These are phyloP conservation scores for Tetragnatha versicolor DNA, from an alignment of 1,140 invertebrate species.

Conservation along the genomic window DNA sequence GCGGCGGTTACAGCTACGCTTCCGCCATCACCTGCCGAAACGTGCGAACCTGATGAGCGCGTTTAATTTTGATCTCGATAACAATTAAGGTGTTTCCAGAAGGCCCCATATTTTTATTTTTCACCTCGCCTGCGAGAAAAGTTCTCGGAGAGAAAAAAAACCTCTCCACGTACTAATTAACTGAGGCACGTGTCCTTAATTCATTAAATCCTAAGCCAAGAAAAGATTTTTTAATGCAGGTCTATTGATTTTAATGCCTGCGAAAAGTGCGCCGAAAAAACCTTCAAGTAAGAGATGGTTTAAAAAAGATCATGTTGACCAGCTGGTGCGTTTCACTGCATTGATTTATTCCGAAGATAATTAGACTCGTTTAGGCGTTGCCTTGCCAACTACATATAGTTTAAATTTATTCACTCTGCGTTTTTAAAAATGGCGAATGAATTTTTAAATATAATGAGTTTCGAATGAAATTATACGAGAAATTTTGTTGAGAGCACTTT, in stretches of 20 bases:
- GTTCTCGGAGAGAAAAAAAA: not conserved
- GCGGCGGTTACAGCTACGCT: too few species aligned
- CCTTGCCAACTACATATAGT: not conserved
- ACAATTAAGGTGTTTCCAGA: slow-evolving; percentile 40
- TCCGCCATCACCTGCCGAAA: too few species aligned
- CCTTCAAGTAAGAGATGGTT: slow-evolving; percentile 27
- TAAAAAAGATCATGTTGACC: slow-evolving; percentile 39
- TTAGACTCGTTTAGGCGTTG: slow-evolving; percentile 30
- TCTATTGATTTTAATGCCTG: slow-evolving; percentile 41
- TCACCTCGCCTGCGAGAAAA: slow-evolving; percentile 13
- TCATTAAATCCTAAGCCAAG: slow-evolving; percentile 36
- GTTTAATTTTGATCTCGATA: slow-evolving; percentile 24
- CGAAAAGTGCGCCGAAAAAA: slow-evolving; percentile 20
- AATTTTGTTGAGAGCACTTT: too few species aligned
- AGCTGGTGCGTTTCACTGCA: slow-evolving; percentile 31
- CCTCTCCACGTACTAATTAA: slow-evolving; percentile 33
- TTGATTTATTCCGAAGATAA: slow-evolving; percentile 48
- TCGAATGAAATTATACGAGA: too few species aligned
- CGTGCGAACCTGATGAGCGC: slow-evolving; percentile 8
- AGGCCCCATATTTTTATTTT: slow-evolving; percentile 12
- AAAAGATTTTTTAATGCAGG: slow-evolving; percentile 10
- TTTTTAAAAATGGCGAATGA: too few species aligned
- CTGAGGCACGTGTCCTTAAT: slow-evolving; percentile 36
- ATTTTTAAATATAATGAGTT: too few species aligned
- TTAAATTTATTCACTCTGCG: slow-evolving; percentile 1